phyloP scores from a whole-genome alignment of 2,888 invertebrate species.

The Mimachlamys varia region DNA sequence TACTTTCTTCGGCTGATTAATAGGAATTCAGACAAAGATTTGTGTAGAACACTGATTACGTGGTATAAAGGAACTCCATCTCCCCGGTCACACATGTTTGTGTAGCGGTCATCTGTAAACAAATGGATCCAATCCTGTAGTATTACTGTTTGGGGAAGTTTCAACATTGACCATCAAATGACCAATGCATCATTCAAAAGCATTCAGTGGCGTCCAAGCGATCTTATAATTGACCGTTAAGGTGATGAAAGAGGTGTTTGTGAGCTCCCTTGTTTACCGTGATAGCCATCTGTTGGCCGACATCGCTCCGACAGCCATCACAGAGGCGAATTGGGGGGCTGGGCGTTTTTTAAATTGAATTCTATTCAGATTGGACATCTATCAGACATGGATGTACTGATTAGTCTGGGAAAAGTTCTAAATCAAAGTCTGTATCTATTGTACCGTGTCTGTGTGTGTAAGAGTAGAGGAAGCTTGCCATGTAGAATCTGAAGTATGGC shows the following conservation, averaged over 20 bases:
- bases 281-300: not conserved
- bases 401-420: not conserved
- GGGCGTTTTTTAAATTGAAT: not conserved
- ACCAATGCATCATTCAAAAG: not conserved
- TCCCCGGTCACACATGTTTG: not conserved
- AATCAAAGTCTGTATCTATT: not conserved
- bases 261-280: not conserved
- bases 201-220: not conserved
- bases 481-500: not conserved
- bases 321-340: not conserved
- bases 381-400: not conserved
- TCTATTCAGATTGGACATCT: not conserved
- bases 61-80: not conserved
- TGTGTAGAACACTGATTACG: no score
- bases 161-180: not conserved
- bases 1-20: no score
- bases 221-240: not conserved
- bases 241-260: not conserved
- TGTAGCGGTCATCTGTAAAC: not conserved
- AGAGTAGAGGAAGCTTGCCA: not conserved
- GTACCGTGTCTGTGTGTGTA: not conserved
- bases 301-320: not conserved
- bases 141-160: not conserved
- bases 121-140: not conserved
- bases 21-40: no score